phyloP scores from a whole-genome alignment of 2,113 vertebrate species.

The Pipa parva region DNA sequence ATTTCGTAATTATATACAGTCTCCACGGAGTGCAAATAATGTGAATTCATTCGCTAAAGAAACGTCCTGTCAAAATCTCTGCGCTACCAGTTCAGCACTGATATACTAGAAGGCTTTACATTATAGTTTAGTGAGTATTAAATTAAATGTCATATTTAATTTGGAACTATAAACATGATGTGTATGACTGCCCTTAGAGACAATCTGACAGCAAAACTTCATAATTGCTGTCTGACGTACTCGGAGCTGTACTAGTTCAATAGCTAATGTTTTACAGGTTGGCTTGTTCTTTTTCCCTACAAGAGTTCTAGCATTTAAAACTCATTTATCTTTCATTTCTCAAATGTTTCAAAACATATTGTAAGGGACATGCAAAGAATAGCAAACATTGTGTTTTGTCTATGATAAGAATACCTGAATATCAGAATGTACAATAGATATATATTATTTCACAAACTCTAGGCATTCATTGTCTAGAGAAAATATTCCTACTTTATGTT shows the following conservation, averaged over 20 bases:
- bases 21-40: conserved; percentile 31
- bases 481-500: no score
- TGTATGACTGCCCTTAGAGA: conserved; percentile 46
- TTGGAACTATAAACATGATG: conserved; percentile 58
- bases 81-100: conserved; percentile 47
- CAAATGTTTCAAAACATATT: background rate
- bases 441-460: no score
- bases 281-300: background rate
- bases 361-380: background rate
- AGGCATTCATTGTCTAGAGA: no score
- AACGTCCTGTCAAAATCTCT: conserved; percentile 26
- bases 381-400: no score
- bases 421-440: no score
- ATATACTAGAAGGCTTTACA: conserved; percentile 49
- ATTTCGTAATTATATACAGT: conserved; percentile 5
- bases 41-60: background rate
- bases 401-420: no score
- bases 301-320: background rate
- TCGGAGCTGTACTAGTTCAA: background rate
- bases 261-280: background rate
- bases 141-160: conserved; percentile 69
- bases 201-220: conserved; percentile 45
- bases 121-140: conserved; percentile 54
- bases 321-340: no score
- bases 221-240: conserved; percentile 50